Percentiles rank a stretch among this genome's conserved stretches.
These are phyloP conservation scores for Dolomedes plantarius DNA, from an alignment of 2,888 invertebrate genomes.

Conservation along the genomic window DNA sequence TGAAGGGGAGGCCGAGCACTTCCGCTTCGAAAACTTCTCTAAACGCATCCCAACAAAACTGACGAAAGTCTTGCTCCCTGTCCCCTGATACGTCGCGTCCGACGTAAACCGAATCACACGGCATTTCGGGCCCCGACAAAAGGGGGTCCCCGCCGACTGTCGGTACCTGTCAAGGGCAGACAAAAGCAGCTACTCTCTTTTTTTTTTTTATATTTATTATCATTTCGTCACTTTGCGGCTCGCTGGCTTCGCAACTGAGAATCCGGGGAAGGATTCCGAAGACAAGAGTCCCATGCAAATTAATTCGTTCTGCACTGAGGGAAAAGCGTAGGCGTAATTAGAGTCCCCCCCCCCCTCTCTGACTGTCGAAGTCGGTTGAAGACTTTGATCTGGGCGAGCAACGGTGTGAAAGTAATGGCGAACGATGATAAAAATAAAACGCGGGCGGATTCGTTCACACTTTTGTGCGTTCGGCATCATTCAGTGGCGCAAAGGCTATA, in stretches of 20 bases:
- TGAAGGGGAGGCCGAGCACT: too few species aligned
- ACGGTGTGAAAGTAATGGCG: not conserved
- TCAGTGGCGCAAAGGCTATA: too few species aligned
- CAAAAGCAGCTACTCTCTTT: not conserved
- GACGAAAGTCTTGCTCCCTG: too few species aligned
- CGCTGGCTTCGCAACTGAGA: not conserved
- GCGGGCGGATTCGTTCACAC: not conserved
- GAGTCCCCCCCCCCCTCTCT: not conserved
- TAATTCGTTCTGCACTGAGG: not conserved
- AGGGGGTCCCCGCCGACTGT: not conserved
- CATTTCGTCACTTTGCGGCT: not conserved
- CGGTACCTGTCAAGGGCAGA: slow-evolving; percentile 1
- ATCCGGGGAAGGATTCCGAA: not conserved
- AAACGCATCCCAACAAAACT: too few species aligned
- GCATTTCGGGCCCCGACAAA: not conserved
- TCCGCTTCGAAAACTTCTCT: too few species aligned
- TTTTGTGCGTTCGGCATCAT: too few species aligned
- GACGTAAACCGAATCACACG: not conserved
- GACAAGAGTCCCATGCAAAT: not conserved
- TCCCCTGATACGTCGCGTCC: not conserved
- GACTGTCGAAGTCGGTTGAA: not conserved
- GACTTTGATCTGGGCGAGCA: not conserved
- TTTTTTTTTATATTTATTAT: too few species aligned
- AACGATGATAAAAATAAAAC: not conserved
- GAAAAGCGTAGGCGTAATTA: not conserved